A percentile compares a stretch with the other conserved stretches of the same genome.
Conservation (phyloP, 2,888 invertebrate genomes). For the Iselma pallidipennis region DNA sequence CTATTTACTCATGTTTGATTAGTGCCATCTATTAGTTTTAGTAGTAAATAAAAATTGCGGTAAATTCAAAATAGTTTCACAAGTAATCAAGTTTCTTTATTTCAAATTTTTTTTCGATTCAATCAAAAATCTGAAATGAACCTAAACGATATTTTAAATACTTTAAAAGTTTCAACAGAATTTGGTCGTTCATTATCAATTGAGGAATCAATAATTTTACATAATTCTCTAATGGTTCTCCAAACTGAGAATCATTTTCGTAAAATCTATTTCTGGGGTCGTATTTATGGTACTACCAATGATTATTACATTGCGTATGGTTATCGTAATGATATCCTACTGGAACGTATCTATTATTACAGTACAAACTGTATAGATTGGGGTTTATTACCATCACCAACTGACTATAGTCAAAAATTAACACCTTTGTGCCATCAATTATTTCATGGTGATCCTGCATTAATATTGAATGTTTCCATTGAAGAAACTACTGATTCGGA, state of each 20-base stretch:
- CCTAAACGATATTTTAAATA: slow-evolving; percentile 57
- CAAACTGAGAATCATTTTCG: slow-evolving; percentile 85
- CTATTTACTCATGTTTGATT: neutral
- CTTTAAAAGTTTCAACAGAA: slow-evolving; percentile 60
- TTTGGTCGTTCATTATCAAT: slow-evolving; percentile 72
- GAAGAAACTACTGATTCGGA: slow-evolving; percentile 63
- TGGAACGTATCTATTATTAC: slow-evolving; percentile 77
- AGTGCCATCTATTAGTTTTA: neutral
- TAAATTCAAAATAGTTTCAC: neutral
- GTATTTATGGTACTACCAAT: slow-evolving; percentile 72
- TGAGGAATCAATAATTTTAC: slow-evolving; percentile 73
- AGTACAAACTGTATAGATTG: slow-evolving; percentile 73
- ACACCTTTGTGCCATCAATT: slow-evolving; percentile 53
- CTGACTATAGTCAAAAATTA: slow-evolving; percentile 52
- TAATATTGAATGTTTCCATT: slow-evolving; percentile 56
- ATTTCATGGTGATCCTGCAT: slow-evolving; percentile 58
- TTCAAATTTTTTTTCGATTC: neutral
- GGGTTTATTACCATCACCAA: slow-evolving; percentile 63
- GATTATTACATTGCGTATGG: slow-evolving; percentile 88
- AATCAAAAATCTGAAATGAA: slow-evolving; percentile 63
- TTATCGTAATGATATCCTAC: slow-evolving; percentile 71
- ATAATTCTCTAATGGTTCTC: slow-evolving; percentile 76
- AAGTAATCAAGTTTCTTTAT: neutral
- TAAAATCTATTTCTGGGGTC: slow-evolving; percentile 85
- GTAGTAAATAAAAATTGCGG: neutral